These are phyloP conservation scores for Agriopis marginaria DNA, from an alignment of 2,888 invertebrate species.

Conservation along the genomic window DNA sequence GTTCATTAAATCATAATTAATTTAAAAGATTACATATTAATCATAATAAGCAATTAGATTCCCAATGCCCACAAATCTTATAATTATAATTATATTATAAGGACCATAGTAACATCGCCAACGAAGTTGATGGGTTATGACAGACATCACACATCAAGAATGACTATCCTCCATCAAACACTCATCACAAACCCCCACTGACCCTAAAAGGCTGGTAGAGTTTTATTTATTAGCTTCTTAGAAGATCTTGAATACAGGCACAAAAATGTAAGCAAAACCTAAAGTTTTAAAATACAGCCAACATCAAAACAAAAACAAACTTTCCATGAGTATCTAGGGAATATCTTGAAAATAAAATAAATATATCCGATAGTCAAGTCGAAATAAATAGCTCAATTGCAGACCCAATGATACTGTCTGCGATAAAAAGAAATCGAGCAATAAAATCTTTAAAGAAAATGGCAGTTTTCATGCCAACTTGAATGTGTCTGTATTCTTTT, in stretches of 20 bases:
- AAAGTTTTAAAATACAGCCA: background rate
- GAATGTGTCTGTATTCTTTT: conserved; percentile 12
- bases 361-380: conserved; percentile 6
- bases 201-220: conserved; percentile 25
- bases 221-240: conserved; percentile 47
- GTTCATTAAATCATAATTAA: no score
- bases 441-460: conserved; percentile 16
- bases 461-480: conserved; percentile 15
- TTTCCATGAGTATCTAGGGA: background rate
- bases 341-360: background rate
- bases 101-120: conserved; percentile 13
- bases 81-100: background rate
- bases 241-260: conserved; percentile 46
- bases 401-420: conserved; percentile 9
- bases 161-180: conserved; percentile 64
- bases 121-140: conserved; percentile 24
- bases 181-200: conserved; percentile 29
- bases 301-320: background rate
- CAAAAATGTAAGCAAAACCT: conserved; percentile 1
- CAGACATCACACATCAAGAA: conserved; percentile 75
- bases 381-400: conserved; percentile 16
- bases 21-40: no score
- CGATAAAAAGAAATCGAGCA: conserved; percentile 15
- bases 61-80: no score
- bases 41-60: no score